A percentile compares a stretch with the other conserved stretches of the same genome.
These are phyloP conservation scores for Camelus dromedarius DNA, from an alignment of 2,113 vertebrate species.

Conservation along the genomic window DNA sequence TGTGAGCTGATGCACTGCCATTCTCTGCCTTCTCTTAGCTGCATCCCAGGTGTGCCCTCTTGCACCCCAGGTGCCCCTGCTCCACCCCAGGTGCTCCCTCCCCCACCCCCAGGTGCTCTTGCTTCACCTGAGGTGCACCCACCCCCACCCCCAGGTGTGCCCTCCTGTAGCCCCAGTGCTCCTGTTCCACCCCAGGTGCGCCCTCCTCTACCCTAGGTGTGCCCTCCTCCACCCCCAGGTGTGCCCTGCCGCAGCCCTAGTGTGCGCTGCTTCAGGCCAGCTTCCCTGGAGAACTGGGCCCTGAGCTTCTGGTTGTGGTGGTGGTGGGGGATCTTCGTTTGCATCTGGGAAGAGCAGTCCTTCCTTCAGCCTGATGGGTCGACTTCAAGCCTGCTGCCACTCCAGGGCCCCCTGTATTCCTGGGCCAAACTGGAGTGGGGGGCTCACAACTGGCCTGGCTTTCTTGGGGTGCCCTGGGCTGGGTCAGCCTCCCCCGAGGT, in stretches of 20 bases:
- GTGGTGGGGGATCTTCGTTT: not conserved
- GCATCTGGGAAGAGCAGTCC: not conserved
- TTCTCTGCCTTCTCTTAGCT: not conserved
- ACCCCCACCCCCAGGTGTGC: not conserved
- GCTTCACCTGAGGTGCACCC: not conserved
- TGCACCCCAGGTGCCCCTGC: too few relatives aligned
- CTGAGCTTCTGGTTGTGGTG: not conserved
- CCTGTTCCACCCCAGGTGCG: not conserved
- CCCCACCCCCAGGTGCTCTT: not conserved
- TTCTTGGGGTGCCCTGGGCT: too few relatives aligned
- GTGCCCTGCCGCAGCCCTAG: not conserved
- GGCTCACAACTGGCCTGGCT: not conserved
- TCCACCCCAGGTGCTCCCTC: too few relatives aligned
- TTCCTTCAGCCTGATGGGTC: not conserved
- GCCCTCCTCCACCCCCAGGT: not conserved
- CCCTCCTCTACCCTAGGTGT: too few relatives aligned
- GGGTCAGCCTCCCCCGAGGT: too few relatives aligned
- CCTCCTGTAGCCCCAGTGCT: too few relatives aligned
- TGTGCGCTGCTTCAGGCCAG: not conserved
- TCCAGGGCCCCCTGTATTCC: not conserved
- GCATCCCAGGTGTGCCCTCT: too few relatives aligned
- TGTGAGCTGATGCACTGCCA: not conserved
- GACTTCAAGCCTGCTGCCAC: not conserved
- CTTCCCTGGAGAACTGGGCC: not conserved
- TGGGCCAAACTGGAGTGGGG: not conserved